phyloP scores from a whole-genome alignment of 2,113 vertebrate genomes.

The Hydropotes inermis region DNA sequence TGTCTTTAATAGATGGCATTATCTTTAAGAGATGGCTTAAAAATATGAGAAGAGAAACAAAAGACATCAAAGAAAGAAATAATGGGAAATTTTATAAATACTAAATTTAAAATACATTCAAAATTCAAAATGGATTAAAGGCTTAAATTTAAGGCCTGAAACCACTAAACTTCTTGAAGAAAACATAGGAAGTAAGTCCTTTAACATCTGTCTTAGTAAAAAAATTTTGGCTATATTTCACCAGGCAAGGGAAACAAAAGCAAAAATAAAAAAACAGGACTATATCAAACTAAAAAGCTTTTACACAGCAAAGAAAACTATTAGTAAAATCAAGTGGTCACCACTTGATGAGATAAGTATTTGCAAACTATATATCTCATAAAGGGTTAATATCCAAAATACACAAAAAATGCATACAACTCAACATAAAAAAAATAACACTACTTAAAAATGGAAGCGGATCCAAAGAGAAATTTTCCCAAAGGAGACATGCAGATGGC shows the following conservation, averaged over 20 bases:
- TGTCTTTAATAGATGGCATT: neutral
- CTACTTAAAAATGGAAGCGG: neutral
- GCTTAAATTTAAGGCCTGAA: neutral
- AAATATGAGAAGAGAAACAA: neutral
- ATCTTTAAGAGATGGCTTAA: neutral
- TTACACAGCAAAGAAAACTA: neutral
- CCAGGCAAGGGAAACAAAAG: neutral
- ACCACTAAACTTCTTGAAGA: neutral
- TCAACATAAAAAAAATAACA: neutral
- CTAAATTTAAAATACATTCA: neutral
- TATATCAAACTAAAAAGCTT: neutral
- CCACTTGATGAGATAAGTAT: neutral
- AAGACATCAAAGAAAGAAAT: neutral
- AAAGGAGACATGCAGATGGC: neutral
- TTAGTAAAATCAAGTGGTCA: neutral
- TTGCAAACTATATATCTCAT: neutral
- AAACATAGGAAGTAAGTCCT: neutral
- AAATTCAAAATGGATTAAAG: neutral
- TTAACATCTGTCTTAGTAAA: neutral
- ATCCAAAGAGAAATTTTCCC: neutral
- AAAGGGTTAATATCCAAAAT: neutral
- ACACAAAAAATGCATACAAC: neutral
- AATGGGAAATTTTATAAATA: neutral
- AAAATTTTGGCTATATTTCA: neutral
- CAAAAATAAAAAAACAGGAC: neutral